These are phyloP conservation scores for Patiria miniata DNA, from an alignment of 35 echinoderm and acorn worm genomes.

Conservation along the genomic window DNA sequence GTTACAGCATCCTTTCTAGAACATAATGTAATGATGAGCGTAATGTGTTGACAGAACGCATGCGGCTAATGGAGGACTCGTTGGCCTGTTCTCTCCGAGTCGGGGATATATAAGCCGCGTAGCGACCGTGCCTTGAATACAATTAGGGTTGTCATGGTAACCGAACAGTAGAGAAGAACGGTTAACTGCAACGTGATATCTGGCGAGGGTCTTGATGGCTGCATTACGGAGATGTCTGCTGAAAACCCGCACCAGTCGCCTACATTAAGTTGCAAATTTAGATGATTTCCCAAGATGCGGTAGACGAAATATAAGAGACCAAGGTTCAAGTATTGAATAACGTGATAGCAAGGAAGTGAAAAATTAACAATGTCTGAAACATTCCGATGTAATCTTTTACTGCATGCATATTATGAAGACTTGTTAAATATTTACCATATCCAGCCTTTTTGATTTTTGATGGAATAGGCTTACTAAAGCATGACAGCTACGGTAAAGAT, in stretches of 20 bases:
- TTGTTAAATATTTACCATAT: too few species aligned
- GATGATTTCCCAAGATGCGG: conserved; percentile 7
- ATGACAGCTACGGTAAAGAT: too few species aligned
- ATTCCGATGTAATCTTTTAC: neutral
- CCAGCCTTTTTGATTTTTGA: too few species aligned
- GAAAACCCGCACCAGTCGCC: neutral
- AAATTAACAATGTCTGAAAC: neutral
- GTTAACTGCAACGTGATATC: conserved; percentile 6
- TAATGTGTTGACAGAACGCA: conserved; percentile 9
- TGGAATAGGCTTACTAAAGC: too few species aligned
- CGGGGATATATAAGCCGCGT: neutral
- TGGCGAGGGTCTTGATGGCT: neutral
- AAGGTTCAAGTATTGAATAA: neutral
- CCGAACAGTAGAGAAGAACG: neutral
- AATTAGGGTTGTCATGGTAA: conserved; percentile 16
- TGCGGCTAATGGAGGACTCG: neutral
- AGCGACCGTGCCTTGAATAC: neutral
- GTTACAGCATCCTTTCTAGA: conserved; percentile 26
- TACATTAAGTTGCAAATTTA: neutral
- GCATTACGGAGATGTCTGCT: neutral
- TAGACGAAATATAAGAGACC: neutral
- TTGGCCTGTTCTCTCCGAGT: neutral
- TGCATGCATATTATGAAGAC: too few species aligned
- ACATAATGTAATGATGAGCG: neutral
- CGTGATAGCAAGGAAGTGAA: neutral